Evolutionary conservation across 2,888 invertebrate genomes (phyloP).

Genomic region (Leptodirus hochenwartii): DNA sequence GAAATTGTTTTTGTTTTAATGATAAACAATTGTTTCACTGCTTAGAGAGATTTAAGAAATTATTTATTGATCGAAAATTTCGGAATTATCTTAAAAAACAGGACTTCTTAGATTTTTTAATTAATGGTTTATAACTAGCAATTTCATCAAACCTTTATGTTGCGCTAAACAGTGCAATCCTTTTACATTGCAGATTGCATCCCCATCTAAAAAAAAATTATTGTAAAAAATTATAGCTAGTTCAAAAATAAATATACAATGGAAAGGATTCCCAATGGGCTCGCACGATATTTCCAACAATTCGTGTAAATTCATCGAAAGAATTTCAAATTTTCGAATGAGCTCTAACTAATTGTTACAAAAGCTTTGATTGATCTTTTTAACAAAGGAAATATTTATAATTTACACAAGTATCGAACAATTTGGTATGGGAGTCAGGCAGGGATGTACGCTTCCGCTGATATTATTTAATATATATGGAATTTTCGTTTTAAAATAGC

Average conservation of each 20-base stretch:
- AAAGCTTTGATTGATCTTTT: no score
- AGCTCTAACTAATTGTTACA: no score
- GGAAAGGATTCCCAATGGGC: no score
- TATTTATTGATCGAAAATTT: constrained; percentile 1
- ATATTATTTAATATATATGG: not conserved
- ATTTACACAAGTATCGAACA: no score
- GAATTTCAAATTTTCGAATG: no score
- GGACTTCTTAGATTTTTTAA: not conserved
- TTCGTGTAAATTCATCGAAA: no score
- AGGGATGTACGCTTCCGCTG: no score
- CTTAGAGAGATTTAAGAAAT: constrained; percentile 2
- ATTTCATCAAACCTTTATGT: constrained; percentile 9
- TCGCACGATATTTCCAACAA: no score
- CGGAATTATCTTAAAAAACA: not conserved
- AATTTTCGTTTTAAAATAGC: not conserved
- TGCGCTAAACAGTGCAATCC: constrained; percentile 39
- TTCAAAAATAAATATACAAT: not conserved
- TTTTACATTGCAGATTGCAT: constrained; percentile 37
- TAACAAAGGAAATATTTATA: no score
- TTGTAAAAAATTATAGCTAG: constrained; percentile 1
- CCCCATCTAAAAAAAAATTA: constrained; percentile 27
- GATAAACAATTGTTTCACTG: no score
- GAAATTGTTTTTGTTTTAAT: constrained; percentile 5
- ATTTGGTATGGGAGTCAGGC: no score
- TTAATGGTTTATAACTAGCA: not conserved